phyloP scores from a whole-genome alignment of 2,113 vertebrate species.

The Orthochromis indermauri region DNA sequence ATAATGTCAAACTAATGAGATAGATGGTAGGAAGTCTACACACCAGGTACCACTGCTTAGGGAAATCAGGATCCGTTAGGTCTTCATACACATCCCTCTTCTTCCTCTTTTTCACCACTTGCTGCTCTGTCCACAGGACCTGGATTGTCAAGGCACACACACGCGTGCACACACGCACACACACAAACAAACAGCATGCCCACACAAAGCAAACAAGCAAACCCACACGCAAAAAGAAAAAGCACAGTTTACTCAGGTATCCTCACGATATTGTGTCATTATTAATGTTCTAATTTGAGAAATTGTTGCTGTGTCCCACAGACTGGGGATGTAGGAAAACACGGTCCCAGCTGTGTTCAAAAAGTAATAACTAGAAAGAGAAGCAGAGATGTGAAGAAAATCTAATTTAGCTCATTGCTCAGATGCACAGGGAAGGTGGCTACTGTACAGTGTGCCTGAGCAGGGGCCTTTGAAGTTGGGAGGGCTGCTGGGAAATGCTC shows the following conservation, averaged over 20 bases:
- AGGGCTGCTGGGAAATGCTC: not conserved
- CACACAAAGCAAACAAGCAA: not conserved
- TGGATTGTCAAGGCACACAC: slow-evolving; percentile 33
- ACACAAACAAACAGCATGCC: not conserved
- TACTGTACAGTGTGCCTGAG: not conserved
- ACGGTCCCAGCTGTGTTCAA: slow-evolving; percentile 31
- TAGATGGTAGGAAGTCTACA: not conserved
- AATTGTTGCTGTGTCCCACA: not conserved
- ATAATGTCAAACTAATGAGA: not conserved
- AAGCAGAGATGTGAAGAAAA: slow-evolving; percentile 17
- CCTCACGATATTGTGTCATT: not conserved
- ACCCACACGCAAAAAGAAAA: not conserved
- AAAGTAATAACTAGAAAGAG: slow-evolving; percentile 32
- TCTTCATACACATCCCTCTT: slow-evolving; percentile 84
- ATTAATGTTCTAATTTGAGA: slow-evolving; percentile 15
- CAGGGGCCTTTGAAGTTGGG: slow-evolving; percentile 12
- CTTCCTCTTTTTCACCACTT: slow-evolving; percentile 80
- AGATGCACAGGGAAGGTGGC: slow-evolving; percentile 3
- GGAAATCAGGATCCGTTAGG: slow-evolving; percentile 87
- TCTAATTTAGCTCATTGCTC: slow-evolving; percentile 42
- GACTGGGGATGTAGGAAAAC: not conserved
- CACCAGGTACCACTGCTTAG: slow-evolving; percentile 97
- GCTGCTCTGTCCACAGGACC: slow-evolving; percentile 92
- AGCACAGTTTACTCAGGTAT: not conserved
- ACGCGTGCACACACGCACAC: not conserved